phyloP scores from a whole-genome alignment of 2,888 invertebrate species.

The Sesamia inferens region DNA sequence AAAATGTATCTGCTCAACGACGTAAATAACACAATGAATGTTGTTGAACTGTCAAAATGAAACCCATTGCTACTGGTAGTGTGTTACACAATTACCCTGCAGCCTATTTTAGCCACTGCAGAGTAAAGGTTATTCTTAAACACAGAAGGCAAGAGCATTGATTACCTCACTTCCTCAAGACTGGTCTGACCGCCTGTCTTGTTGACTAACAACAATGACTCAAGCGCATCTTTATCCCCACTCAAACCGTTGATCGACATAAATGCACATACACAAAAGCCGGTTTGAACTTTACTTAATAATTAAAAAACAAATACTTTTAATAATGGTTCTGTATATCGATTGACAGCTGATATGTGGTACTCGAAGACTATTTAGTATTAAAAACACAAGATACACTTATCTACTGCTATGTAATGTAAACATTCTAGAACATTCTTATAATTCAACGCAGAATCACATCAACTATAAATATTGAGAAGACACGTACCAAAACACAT shows the following conservation, averaged over 20 bases:
- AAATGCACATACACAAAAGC: conserved; percentile 28
- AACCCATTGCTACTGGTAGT: no score
- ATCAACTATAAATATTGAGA: conserved; percentile 13
- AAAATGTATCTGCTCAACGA: no score
- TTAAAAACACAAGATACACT: conserved; percentile 1
- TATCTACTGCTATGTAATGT: background rate
- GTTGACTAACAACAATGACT: conserved; percentile 39
- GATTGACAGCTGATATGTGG: background rate
- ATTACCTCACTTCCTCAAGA: background rate
- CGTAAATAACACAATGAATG: no score
- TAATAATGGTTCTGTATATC: background rate
- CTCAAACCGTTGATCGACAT: conserved; percentile 8
- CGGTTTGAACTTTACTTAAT: conserved; percentile 23
- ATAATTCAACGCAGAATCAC: background rate
- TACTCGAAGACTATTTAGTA: background rate
- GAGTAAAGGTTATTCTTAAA: background rate
- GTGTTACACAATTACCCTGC: no score
- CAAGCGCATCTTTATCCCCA: conserved; percentile 15
- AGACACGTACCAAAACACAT: background rate
- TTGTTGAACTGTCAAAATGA: no score
- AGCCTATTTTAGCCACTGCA: no score
- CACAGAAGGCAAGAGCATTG: background rate
- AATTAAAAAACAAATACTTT: background rate
- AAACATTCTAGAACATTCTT: conserved; percentile 16
- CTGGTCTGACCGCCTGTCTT: background rate